Evolutionary conservation across 2,888 invertebrate species (phyloP).

Genomic region (Autographa gamma): DNA sequence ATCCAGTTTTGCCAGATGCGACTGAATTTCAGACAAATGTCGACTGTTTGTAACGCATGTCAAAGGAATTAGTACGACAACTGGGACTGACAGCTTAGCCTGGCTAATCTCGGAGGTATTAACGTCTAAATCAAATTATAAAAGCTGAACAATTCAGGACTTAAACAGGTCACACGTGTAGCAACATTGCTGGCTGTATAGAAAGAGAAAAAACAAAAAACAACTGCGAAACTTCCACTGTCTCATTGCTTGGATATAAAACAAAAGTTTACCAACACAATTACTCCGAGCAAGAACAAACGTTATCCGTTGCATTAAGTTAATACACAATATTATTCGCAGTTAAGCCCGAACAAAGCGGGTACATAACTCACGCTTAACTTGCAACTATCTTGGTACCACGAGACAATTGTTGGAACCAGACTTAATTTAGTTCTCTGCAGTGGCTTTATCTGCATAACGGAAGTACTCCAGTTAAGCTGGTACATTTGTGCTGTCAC

Average conservation of each 20-base stretch:
- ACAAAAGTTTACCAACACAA: conserved; percentile 10
- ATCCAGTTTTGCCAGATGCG: conserved; percentile 27
- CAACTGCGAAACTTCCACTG: background rate
- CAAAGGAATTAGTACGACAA: conserved; percentile 27
- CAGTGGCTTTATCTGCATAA: conserved; percentile 69
- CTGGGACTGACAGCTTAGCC: conserved; percentile 15
- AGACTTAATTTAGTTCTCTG: conserved; percentile 72
- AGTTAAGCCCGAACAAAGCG: conserved; percentile 57
- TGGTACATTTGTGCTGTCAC: conserved; percentile 58
- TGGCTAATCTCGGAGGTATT: conserved; percentile 3
- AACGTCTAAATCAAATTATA: conserved; percentile 4
- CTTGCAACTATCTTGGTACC: conserved; percentile 48
- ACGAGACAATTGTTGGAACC: conserved; percentile 55
- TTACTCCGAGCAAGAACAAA: conserved; percentile 27
- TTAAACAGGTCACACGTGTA: background rate
- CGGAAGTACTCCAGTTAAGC: conserved; percentile 63
- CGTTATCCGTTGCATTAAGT: conserved; percentile 39
- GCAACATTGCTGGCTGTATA: background rate
- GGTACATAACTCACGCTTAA: conserved; percentile 47
- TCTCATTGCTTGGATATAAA: conserved; percentile 16
- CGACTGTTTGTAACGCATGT: conserved; percentile 15
- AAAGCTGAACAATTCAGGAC: background rate
- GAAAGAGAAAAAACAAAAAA: background rate
- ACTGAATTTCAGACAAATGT: conserved; percentile 7
- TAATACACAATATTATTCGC: conserved; percentile 51